These are phyloP conservation scores for Erebia aethiops DNA, from an alignment of 2,888 invertebrate species.

Conservation along the genomic window DNA sequence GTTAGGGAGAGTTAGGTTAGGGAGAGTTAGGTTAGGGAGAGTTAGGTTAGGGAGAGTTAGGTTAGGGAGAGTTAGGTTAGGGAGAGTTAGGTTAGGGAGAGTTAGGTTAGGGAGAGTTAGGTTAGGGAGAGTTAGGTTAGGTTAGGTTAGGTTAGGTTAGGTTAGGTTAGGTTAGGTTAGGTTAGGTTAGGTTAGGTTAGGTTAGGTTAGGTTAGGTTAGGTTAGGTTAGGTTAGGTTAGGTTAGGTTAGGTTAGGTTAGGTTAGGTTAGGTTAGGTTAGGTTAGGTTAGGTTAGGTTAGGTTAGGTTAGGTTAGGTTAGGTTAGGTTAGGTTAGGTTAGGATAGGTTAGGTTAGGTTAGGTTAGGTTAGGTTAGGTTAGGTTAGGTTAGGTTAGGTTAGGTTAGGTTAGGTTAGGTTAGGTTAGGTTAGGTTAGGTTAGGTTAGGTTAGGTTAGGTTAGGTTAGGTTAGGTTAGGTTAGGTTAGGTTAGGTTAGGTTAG, in stretches of 20 bases:
- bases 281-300: slow-evolving; percentile 7
- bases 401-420: slow-evolving; percentile 34
- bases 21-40: too few relatives aligned
- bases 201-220: slow-evolving; percentile 7
- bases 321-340: slow-evolving; percentile 22
- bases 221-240: slow-evolving; percentile 7
- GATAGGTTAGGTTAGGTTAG: slow-evolving; percentile 40
- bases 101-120: too few relatives aligned
- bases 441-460: slow-evolving; percentile 36
- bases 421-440: slow-evolving; percentile 36
- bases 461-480: slow-evolving; percentile 38
- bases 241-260: slow-evolving; percentile 7
- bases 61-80: too few relatives aligned
- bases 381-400: slow-evolving; percentile 43
- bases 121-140: slow-evolving; percentile 5
- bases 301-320: slow-evolving; percentile 7
- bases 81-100: too few relatives aligned
- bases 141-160: slow-evolving; percentile 7
- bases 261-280: slow-evolving; percentile 7
- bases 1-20: too few relatives aligned
- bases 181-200: slow-evolving; percentile 7
- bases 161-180: slow-evolving; percentile 7
- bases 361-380: slow-evolving; percentile 44
- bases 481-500: slow-evolving; percentile 39
- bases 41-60: too few relatives aligned